Evolutionary conservation across 1,140 invertebrate species (phyloP).

Genomic region (Agraylea sexmaculata): DNA sequence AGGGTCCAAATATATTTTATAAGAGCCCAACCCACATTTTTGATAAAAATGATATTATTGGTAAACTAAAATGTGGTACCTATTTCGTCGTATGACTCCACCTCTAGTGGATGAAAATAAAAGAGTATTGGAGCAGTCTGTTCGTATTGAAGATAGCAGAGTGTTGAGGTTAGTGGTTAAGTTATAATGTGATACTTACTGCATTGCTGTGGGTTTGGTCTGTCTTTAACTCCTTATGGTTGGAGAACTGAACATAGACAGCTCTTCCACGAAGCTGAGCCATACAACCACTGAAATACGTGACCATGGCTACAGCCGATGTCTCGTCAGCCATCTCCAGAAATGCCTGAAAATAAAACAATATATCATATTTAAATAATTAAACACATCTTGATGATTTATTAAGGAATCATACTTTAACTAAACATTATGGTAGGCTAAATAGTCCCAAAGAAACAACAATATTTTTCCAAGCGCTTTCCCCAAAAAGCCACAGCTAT

Average conservation of each 20-base stretch:
- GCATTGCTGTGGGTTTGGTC: conserved; percentile 88
- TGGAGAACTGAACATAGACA: conserved; percentile 97
- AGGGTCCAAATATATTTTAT: too few species aligned
- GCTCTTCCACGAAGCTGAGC: conserved; percentile 83
- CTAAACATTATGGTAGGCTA: not conserved
- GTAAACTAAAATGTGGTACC: too few species aligned
- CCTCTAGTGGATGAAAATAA: too few species aligned
- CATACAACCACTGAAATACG: conserved; percentile 80
- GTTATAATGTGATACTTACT: conserved; percentile 62
- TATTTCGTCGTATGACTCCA: too few species aligned
- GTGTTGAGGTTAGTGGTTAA: too few species aligned
- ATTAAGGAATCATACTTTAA: not conserved
- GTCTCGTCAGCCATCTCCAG: conserved; percentile 93
- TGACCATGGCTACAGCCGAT: conserved; percentile 86
- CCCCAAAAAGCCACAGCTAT: not conserved
- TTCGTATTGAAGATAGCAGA: too few species aligned
- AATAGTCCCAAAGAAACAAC: conserved; percentile 1
- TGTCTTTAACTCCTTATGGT: conserved; percentile 96
- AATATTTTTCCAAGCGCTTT: conserved; percentile 3
- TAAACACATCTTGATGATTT: too few species aligned
- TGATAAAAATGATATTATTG: too few species aligned
- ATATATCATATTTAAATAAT: conserved; percentile 11
- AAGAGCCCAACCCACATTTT: too few species aligned
- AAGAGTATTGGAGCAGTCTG: too few species aligned
- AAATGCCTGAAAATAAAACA: conserved; percentile 67